Evolutionary conservation across 2,113 vertebrate species (phyloP).

Genomic region (Zosterops hypoxanthus): DNA sequence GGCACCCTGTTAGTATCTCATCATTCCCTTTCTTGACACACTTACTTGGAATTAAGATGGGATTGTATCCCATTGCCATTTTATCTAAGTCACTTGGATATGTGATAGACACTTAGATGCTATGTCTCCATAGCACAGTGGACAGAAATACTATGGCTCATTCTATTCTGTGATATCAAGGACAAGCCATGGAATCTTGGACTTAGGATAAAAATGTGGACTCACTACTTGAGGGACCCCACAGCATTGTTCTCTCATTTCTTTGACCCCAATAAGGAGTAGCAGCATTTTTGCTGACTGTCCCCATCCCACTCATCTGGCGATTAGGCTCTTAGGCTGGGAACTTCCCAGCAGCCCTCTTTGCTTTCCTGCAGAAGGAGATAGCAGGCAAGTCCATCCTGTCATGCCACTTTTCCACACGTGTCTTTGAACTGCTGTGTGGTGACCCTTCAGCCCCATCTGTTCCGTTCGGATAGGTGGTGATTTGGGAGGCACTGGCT

Average conservation of each 20-base stretch:
- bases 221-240: accelerated
- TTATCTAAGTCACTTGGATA: not conserved
- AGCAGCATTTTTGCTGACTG: not conserved
- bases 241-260: not conserved
- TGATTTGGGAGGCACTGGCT: not conserved
- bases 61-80: not conserved
- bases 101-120: too few species aligned
- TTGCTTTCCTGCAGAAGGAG: not conserved
- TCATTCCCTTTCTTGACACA: not conserved
- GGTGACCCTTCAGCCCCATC: not conserved
- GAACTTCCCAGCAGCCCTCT: not conserved
- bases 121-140: not conserved
- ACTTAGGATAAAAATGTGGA: not conserved
- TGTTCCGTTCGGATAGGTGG: accelerated
- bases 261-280: not conserved
- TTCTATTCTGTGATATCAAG: not conserved
- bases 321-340: not conserved
- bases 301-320: not conserved
- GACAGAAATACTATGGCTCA: accelerated
- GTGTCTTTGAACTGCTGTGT: not conserved
- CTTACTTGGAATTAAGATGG: not conserved
- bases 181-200: not conserved
- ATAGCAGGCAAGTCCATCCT: not conserved
- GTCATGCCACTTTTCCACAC: not conserved
- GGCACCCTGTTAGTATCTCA: not conserved